Evolutionary conservation across 2,888 invertebrate species (phyloP), one percentile per base, ranked within the genome.

Genomic region (Sesamia inferens): DNA sequence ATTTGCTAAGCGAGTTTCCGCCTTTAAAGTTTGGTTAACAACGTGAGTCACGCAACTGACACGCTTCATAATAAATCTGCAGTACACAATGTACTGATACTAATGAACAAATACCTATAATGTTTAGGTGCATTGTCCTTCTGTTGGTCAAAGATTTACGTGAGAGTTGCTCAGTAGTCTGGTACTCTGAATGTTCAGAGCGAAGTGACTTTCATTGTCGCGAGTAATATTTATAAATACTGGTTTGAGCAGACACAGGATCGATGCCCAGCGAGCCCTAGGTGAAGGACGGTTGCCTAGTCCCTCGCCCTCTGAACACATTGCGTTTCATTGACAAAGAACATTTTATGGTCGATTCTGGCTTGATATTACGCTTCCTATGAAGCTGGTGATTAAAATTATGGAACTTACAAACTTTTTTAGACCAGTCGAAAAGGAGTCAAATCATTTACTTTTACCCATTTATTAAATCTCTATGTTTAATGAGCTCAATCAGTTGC

Each of bases 1-100:
- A 96, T 92, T 85, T 93, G 89, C 92, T 91, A 91, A 92, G 92
- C 93, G 87, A 92, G 94, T 95, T 96, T 96, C 96, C 96, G 96
- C 95, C 94, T 95, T 94, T 89, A 91, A 93, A 93, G 91, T 95
- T 96, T 91, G 92, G 91, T 91, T 94, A 95, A 94, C 92, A 89
- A 94, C 89, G 87, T 96, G 95, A 96, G 94, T 96, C 96, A 96
- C 94, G 94, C 94, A 90, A 94, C 90, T 90, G 90, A 91, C 92
- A 92, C 88, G 90, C 92, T 92, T 91, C 89, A 89, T 90, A 91
- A 92, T 93, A 92, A 91, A 92, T 91, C 89, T 90, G 90, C 90
- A 88, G 88, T 88, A 88, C 86, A 88, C 86, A 85, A 89, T 90
- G 86, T 88, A 85, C 86, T 83, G 79, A 39, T 39, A 39, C 39